A percentile compares a stretch with the other conserved stretches of the same genome.
Conservation (phyloP, 2,888 invertebrate genomes). For the Piscicola geometra region DNA sequence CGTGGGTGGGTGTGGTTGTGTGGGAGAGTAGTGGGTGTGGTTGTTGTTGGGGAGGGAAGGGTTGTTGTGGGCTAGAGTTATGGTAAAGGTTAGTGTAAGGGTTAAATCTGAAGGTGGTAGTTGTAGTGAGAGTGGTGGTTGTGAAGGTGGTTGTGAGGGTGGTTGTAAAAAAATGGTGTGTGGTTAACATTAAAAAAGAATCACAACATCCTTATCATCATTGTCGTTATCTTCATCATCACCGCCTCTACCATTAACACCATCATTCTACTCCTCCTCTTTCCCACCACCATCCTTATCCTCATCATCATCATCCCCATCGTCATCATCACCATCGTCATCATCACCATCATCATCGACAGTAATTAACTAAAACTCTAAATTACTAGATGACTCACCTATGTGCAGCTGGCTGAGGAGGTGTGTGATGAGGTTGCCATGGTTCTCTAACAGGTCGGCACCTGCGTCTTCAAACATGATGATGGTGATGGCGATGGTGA, state of each 20-base stretch:
- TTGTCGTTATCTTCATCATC: not conserved
- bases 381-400: not conserved
- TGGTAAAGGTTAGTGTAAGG: too few species aligned
- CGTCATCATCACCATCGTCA: not conserved
- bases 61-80: too few species aligned
- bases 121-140: not conserved
- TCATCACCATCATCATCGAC: too few species aligned
- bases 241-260: not conserved
- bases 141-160: not conserved
- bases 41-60: too few species aligned
- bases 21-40: too few species aligned
- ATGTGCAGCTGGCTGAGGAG: constrained; percentile 89
- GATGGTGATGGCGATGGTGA: not conserved
- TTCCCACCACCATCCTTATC: not conserved
- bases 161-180: too few species aligned
- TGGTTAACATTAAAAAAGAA: not conserved
- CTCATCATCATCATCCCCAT: not conserved
- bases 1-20: not conserved
- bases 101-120: not conserved
- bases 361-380: too few species aligned
- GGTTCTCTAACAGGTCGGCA: constrained; percentile 86
- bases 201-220: not conserved
- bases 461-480: constrained; percentile 27
- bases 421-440: constrained; percentile 94
- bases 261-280: not conserved